A percentile compares a stretch with the other conserved stretches of the same genome.
Evolutionary conservation across 2,113 vertebrate species (phyloP).

Genomic region (Campylomormyrus numenius): DNA sequence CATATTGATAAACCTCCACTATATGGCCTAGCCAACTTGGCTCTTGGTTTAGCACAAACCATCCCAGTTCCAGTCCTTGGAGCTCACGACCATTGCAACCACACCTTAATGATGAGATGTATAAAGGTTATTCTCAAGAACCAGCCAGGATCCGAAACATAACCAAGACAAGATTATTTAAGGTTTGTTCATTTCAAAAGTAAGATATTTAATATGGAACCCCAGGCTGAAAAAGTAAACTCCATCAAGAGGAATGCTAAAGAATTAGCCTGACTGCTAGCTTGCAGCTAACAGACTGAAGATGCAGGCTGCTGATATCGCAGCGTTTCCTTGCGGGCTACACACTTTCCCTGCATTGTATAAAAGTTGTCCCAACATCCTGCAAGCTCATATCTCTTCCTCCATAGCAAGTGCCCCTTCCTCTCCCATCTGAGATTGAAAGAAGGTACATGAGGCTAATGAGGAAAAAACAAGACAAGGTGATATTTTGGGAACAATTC

Average conservation of each 20-base stretch:
- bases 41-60: background rate
- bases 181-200: background rate
- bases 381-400: background rate
- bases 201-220: background rate
- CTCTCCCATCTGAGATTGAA: background rate
- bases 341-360: conserved; percentile 12
- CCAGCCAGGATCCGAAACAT: background rate
- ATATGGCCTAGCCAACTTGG: background rate
- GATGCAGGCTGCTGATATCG: background rate
- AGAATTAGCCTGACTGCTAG: background rate
- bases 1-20: background rate
- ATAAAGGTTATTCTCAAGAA: background rate
- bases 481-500: background rate
- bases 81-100: background rate
- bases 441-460: background rate
- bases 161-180: background rate
- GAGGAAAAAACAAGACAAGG: background rate
- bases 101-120: background rate
- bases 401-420: background rate
- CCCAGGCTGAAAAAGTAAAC: background rate
- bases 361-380: background rate
- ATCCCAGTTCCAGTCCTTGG: background rate
- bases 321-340: background rate
- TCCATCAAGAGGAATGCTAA: background rate
- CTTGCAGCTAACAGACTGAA: background rate